Percentiles rank a stretch among this genome's conserved stretches.
Evolutionary conservation across 1,140 invertebrate species (phyloP).

Genomic region (Agrilus planipennis): DNA sequence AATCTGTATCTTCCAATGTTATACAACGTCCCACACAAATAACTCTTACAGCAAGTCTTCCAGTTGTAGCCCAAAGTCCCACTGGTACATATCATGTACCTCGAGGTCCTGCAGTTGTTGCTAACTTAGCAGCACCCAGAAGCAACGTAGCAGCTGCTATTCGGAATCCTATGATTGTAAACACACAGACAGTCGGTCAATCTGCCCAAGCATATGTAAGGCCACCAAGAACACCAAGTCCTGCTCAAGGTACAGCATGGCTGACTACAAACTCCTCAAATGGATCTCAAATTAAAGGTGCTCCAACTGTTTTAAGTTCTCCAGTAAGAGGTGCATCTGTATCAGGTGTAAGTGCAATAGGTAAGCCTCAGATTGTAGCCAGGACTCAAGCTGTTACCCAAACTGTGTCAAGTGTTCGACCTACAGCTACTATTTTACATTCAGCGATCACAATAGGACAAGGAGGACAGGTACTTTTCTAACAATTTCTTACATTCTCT

Average conservation of each 20-base stretch:
- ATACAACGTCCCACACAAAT: conserved; percentile 29
- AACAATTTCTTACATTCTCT: no score
- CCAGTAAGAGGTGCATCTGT: conserved; percentile 27
- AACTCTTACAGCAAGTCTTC: conserved; percentile 22
- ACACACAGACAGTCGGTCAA: conserved; percentile 18
- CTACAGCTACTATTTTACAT: conserved; percentile 24
- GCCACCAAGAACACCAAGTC: conserved; percentile 26
- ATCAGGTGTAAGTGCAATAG: conserved; percentile 11
- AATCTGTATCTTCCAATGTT: conserved; percentile 21
- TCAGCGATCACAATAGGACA: conserved; percentile 29
- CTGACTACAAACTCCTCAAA: conserved; percentile 26
- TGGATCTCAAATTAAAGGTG: conserved; percentile 29
- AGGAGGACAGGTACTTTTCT: conserved; percentile 11
- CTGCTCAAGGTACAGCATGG: conserved; percentile 30
- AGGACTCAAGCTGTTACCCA: conserved; percentile 20
- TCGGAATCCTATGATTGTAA: conserved; percentile 26
- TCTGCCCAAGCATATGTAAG: conserved; percentile 16
- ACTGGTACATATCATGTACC: conserved; percentile 31
- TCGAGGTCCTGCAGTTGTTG: conserved; percentile 31
- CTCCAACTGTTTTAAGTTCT: conserved; percentile 26
- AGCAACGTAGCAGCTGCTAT: conserved; percentile 29
- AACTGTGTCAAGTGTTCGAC: conserved; percentile 21
- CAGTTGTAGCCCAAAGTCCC: conserved; percentile 15
- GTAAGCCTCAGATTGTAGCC: conserved; percentile 23
- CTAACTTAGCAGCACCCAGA: conserved; percentile 31